phyloP scores from a whole-genome alignment of 2,888 invertebrate genomes.

The Lochmaea crataegi region DNA sequence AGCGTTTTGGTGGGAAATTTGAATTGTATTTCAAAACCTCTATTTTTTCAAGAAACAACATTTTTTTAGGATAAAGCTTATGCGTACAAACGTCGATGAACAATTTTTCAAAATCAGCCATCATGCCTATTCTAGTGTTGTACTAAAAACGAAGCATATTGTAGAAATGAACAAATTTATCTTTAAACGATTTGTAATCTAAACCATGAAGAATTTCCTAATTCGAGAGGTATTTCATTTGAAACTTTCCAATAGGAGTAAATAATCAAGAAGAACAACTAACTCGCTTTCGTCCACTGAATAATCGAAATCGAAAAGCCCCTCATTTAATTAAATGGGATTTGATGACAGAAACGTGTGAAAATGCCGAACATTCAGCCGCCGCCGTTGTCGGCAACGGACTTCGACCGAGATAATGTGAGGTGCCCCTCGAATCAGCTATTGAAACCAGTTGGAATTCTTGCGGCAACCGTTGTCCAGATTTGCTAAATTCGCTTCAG shows the following conservation, averaged over 20 bases:
- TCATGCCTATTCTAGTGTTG: no score
- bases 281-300: slow-evolving; percentile 17
- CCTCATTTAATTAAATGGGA: slow-evolving; percentile 40
- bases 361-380: slow-evolving; percentile 41
- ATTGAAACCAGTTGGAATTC: slow-evolving; percentile 47
- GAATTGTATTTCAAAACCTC: no score
- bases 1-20: no score
- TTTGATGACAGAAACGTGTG: slow-evolving; percentile 36
- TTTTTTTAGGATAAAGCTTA: no score
- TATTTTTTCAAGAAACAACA: no score
- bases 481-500: slow-evolving; percentile 44
- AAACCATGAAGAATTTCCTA: background rate
- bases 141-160: background rate
- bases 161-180: background rate
- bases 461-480: slow-evolving; percentile 47
- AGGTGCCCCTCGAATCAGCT: slow-evolving; percentile 44
- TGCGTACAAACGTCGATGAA: no score
- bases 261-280: slow-evolving; percentile 23
- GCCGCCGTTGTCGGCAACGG: slow-evolving; percentile 12
- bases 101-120: no score
- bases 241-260: slow-evolving; percentile 20
- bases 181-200: background rate
- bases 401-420: slow-evolving; percentile 45
- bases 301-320: slow-evolving; percentile 28
- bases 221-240: slow-evolving; percentile 7